Evolutionary conservation across 2,888 invertebrate genomes (phyloP), one percentile per base, ranked within the genome.

Genomic region (Odontothrips loti): DNA sequence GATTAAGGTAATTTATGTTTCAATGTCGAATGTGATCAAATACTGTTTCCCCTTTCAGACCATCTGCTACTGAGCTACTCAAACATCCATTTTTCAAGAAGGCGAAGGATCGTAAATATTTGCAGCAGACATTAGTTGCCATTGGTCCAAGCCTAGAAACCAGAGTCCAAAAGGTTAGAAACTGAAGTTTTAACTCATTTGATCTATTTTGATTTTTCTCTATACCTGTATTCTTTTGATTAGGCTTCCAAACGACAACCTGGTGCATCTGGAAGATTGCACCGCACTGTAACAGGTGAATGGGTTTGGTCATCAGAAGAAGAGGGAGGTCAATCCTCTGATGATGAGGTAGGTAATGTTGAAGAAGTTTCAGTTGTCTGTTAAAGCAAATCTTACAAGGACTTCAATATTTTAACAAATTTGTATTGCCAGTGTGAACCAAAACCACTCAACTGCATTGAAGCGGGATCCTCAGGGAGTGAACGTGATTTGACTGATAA

Each of bases 261-360:
- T 0, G 96, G 96, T 47, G 93, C 96, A 0, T 90, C 90, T 68
- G 91, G 91, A 34, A 87, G 90, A 81, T 89, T 97, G 83, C 97
- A 97, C 88, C 92, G 98, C 86, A 98, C 97, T 84, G 95, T 96
- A 85, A 97, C 97, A 43, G 98, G 98, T 63, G 97, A 97, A 87
- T 98, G 98, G 98, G 97, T 97, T 82, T 99, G 98, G 98, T 97
- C 97, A 82, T 96, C 96, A 85, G 96, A 96, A 86, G 97, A 97
- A 86, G 95, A 97, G 85, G 90, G 87, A 29, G 88, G 88, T 83
- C 90, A 89, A 81, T 89, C 89, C 47, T 89, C 89, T 12, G 90
- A 90, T 83, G 90, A 90, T 83, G 90, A 90, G 84, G 85, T 85
- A 82, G 82, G 47, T 51, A 51, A 17, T 43, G 1, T 80, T 23